Base-by-base conservation (phyloP, 1,140 invertebrate species). In the Drosophila fuyamai region DNA sequence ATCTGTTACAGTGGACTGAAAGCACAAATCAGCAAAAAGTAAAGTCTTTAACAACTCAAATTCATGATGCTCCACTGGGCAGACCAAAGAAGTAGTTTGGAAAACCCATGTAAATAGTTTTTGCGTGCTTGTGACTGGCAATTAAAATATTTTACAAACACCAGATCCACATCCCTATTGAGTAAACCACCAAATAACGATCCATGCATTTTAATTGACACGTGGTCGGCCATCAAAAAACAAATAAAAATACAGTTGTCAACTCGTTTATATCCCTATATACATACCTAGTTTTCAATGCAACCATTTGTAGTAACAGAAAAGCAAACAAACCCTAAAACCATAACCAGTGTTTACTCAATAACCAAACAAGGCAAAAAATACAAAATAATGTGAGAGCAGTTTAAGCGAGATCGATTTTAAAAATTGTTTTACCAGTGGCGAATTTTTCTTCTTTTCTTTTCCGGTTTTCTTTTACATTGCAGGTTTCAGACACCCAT, bases 401-500 rank as follows among this genome's bases (percentile, higher is more conserved):
- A 54, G 57, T 53, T 76, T 57, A 57, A 66, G 18, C 16, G 59
- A 78, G 75, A 63, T 73, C 81, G 76, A 86, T 82, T 79, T 75
- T 48, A 71, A 88, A 88, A 66, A 73, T 71, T 76, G 41, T 66
- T 84, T 88, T 81, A 89, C 80, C 77, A 84, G 84, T 84, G 84
- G 84, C 80, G 84, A 89, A 81, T 73, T 89, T 91, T 89, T 91
- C 74, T 76, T 85, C 91, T 89, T 91, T 76, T 76, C 83, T 91
- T 91, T 90, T 91, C 89, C 88, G 81, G 79, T 91, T 91, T 89
- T 71, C 79, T 82, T 85, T 82, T 86, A 89, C 81, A 86, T 92
- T 92, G 41, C 91, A 92, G 91, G 81, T 92, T 92, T 92, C 91
- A 92, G 81, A 92, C 91, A 89, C 91, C 91, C 71, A 92, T 92